Base-by-base conservation (phyloP, 64 coral and sea anemone species). In the Montipora foliosa region DNA sequence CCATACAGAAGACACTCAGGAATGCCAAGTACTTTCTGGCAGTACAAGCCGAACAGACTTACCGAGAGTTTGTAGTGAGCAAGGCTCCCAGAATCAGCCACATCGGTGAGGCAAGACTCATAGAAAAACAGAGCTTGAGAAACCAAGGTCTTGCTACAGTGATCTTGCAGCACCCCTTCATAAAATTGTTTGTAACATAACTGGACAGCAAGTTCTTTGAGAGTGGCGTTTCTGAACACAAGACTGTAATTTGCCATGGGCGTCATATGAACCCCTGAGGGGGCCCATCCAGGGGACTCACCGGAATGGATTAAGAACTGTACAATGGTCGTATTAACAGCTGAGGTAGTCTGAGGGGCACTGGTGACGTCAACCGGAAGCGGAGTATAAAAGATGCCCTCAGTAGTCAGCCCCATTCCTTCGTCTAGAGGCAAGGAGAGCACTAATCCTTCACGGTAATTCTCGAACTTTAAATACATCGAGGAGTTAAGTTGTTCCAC, bases 31-130 rank as follows among this genome's bases (percentile, higher is more conserved):
- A 98, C 89, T 44, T 96, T 94, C 64, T 98, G 97, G 51, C 97
- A 98, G 78, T 98, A 98, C 8, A 98, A 96, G 8, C 88, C 97
- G 79, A 98, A 98, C 46, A 96, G 59, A 84, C 97, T 98, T 24
- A 98, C 94, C 2, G 97, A 98, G 1, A 96, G 83, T 73, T 95
- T 98, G 78, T 83, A 68, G 79, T 96, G 94, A 25, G 91, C 77
- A 46, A 96, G 75, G 74, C 84, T 94, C 5, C 92, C 89, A 19
- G 94, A 96, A 48, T 98, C 91, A 66, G 94, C 94, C 55, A 98
- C 93, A 83, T 98, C 97, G 5, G 94, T 69, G 29, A 98, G 49
- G 53, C 97, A 98, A 52, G 97, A 92, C 71, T 98, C 97, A 85
- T 96, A 98, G 66, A 96, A 98, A 89, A 98, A 98, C 48, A 90